Percentiles rank a stretch among this genome's conserved stretches.
These are phyloP conservation scores for Heliconius hewitsoni DNA, from an alignment of 1,140 invertebrate genomes.

Conservation along the genomic window DNA sequence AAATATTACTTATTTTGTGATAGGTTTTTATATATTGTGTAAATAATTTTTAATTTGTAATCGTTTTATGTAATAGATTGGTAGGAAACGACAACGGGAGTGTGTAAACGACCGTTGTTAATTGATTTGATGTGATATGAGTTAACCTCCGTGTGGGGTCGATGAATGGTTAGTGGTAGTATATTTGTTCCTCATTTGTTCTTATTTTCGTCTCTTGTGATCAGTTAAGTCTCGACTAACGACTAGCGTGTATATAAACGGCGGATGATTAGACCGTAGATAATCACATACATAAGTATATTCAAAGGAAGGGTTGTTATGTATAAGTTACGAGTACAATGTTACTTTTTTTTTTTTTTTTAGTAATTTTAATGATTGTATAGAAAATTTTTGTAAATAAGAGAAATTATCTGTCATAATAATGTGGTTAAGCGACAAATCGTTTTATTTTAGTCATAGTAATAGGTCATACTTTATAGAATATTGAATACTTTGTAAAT, in stretches of 20 bases:
- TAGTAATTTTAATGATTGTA: constrained; percentile 74
- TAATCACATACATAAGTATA: constrained; percentile 59
- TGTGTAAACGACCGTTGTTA: constrained; percentile 47
- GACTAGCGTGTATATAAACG: constrained; percentile 65
- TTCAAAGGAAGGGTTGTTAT: constrained; percentile 68
- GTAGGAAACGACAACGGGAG: constrained; percentile 53
- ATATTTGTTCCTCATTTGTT: constrained; percentile 77
- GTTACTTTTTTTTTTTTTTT: constrained; percentile 72
- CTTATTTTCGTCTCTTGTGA: constrained; percentile 71
- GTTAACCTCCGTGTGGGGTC: constrained; percentile 50
- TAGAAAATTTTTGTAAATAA: constrained; percentile 77
- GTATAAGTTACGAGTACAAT: constrained; percentile 75
- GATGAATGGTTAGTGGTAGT: constrained; percentile 72
- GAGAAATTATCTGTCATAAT: constrained; percentile 80
- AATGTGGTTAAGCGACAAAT: constrained; percentile 77
- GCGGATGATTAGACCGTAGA: constrained; percentile 54
- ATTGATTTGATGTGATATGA: constrained; percentile 73
- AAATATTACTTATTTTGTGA: constrained; percentile 68
- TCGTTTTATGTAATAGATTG: constrained; percentile 50
- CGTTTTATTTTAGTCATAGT: constrained; percentile 79
- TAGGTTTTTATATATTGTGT: constrained; percentile 74
- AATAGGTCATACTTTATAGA: constrained; percentile 72
- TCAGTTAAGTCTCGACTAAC: constrained; percentile 77
- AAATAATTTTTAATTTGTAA: constrained; percentile 68
- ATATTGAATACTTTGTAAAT: constrained; percentile 67